Base-by-base conservation (phyloP, 2,797 vertebrate genomes). In the Pangasius djambal region DNA sequence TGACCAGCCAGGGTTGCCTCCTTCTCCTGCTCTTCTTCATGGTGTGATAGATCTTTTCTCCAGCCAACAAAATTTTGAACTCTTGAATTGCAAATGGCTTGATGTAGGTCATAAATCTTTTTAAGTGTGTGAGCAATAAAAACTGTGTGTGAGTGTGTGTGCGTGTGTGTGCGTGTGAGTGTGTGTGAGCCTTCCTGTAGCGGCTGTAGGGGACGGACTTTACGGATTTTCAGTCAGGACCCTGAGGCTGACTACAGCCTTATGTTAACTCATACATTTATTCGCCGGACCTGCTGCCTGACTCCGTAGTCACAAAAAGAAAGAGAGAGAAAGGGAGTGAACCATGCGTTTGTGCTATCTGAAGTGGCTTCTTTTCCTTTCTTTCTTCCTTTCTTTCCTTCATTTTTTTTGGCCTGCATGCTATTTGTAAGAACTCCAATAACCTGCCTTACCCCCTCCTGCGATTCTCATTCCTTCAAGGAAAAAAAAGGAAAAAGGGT, bases 201-300 rank as follows among this genome's bases (percentile, higher is more conserved):
- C 57, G 37, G 87, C 74, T 88, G 91, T 88, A 87, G 85, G 85
- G 85, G 87, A 85, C 87, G 44, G 75, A 77, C 85, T 82, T 88
- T 89, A 70, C 85, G 89, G 79, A 92, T 93, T 91, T 93, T 92
- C 70, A 57, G 88, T 91, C 86, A 75, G 87, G 83, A 89, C 89
- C 86, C 88, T 16, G 37, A 70, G 92, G 89, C 86, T 74, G 86
- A 81, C 85, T 87, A 81, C 52, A 83, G 83, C 89, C 88, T 90
- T 57, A 77, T 91, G 87, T 88, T 91, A 92, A 91, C 91, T 92
- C 90, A 91, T 92, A 89, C 90, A 92, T 92, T 91, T 92, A 91
- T 92, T 91, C 89, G 88, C 88, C 78, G 34, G 83, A 86, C 74
- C 40, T 72, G 75, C 78, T 81, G 86, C 86, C 86, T 89, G 86